Evolutionary conservation across 2,888 invertebrate genomes (phyloP).

Genomic region (Drosophila setosimentum): DNA sequence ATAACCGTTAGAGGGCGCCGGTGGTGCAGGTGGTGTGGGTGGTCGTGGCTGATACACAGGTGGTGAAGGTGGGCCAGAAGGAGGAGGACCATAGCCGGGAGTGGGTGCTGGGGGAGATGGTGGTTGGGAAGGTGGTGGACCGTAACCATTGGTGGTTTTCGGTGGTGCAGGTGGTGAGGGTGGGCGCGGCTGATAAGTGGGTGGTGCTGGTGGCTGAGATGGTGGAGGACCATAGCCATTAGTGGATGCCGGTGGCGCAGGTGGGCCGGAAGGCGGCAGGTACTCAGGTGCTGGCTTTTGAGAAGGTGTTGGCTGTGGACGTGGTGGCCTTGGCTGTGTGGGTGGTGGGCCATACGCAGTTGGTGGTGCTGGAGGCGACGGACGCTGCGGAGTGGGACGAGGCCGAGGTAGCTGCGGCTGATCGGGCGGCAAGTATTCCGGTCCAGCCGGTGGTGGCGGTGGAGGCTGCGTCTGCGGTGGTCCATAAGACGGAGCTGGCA

Average conservation of each 20-base stretch:
- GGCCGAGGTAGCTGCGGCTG: conserved; percentile 53
- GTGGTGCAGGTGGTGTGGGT: conserved; percentile 26
- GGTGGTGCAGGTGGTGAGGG: conserved; percentile 52
- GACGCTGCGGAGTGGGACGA: conserved; percentile 53
- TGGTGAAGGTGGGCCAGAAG: conserved; percentile 43
- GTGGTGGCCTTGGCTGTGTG: conserved; percentile 34
- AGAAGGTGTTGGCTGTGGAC: conserved; percentile 33
- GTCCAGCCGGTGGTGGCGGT: conserved; percentile 52
- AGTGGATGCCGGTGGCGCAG: conserved; percentile 37
- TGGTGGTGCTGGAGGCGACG: conserved; percentile 37
- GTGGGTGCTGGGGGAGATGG: conserved; percentile 31
- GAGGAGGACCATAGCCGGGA: conserved; percentile 38
- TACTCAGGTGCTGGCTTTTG: conserved; percentile 47
- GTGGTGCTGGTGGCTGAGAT: conserved; percentile 36
- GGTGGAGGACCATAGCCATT: conserved; percentile 44
- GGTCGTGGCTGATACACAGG: conserved; percentile 41
- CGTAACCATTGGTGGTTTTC: conserved; percentile 19
- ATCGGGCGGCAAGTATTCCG: conserved; percentile 61
- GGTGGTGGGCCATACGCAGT: conserved; percentile 61
- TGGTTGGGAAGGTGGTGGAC: conserved; percentile 29
- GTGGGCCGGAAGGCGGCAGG: conserved; percentile 50
- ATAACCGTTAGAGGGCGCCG: background rate
- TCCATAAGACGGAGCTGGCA: conserved; percentile 47
- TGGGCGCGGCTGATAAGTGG: conserved; percentile 53
- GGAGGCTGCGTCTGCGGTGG: conserved; percentile 63